Evolutionary conservation across 2,113 vertebrate species (phyloP).

Genomic region (Cercocebus atys): DNA sequence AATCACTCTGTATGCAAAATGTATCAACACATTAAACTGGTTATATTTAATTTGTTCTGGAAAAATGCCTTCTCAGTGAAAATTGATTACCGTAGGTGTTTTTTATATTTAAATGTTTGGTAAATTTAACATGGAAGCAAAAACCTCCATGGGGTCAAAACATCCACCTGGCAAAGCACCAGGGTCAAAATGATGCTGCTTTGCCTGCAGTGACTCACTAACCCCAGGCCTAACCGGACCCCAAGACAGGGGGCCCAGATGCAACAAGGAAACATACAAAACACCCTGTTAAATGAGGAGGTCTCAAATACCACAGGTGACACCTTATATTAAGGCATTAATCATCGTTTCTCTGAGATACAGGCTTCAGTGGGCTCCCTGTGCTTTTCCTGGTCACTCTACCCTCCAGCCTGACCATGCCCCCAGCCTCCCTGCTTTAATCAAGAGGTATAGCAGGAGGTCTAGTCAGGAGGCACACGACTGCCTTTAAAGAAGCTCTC

Average conservation of each 20-base stretch:
- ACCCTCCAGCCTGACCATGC: no score
- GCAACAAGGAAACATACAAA: background rate
- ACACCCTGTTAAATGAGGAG: background rate
- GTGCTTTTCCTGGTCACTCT: background rate
- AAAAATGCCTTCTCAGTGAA: background rate
- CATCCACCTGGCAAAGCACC: background rate
- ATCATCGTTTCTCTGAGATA: background rate
- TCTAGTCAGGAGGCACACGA: background rate
- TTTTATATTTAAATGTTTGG: background rate
- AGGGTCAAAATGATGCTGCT: background rate
- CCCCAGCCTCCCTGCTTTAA: background rate
- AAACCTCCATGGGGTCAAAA: background rate
- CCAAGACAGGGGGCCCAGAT: background rate
- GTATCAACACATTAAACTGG: background rate
- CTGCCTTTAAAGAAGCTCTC: background rate
- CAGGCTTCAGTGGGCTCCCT: background rate
- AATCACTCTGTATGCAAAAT: background rate
- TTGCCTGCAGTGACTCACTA: no score
- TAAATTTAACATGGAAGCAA: background rate
- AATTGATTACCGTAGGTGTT: background rate
- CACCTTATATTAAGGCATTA: background rate
- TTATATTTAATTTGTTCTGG: slow-evolving; percentile 2
- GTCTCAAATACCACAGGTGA: background rate
- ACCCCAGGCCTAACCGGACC: background rate
- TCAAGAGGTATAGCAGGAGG: background rate